A percentile compares a stretch with the other conserved stretches of the same genome.
Conservation (phyloP, 1,140 invertebrate genomes). For the Phortica variegata region DNA sequence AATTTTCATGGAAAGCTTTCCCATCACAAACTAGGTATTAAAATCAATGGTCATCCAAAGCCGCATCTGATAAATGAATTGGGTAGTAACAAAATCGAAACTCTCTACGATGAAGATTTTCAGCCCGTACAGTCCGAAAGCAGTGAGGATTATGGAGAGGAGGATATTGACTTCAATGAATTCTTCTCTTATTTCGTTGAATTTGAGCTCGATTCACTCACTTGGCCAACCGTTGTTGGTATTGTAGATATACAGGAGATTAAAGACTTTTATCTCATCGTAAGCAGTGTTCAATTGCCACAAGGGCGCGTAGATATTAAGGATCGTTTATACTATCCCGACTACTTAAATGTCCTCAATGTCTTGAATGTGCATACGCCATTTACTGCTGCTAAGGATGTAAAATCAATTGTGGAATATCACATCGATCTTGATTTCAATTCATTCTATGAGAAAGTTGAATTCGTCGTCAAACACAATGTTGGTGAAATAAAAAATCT, state of each 20-base stretch:
- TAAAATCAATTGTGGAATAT: conserved; percentile 65
- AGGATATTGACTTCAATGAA: conserved; percentile 48
- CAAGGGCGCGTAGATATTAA: conserved; percentile 60
- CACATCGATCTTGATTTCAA: conserved; percentile 60
- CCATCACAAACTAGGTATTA: conserved; percentile 63
- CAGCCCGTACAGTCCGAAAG: conserved; percentile 22
- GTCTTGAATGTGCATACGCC: conserved; percentile 66
- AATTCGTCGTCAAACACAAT: conserved; percentile 60
- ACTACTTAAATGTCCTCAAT: conserved; percentile 68
- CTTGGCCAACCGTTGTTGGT: conserved; percentile 66
- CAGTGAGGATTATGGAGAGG: conserved; percentile 33
- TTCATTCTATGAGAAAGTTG: conserved; percentile 57
- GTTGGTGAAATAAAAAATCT: conserved; percentile 52
- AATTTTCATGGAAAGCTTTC: conserved; percentile 69
- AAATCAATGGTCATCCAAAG: conserved; percentile 60
- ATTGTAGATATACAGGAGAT: conserved; percentile 63
- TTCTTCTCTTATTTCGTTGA: conserved; percentile 63
- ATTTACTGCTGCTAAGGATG: conserved; percentile 61
- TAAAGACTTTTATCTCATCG: conserved; percentile 59
- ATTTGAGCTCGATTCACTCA: conserved; percentile 64
- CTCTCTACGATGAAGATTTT: conserved; percentile 45
- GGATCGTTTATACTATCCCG: conserved; percentile 59
- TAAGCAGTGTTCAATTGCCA: conserved; percentile 58
- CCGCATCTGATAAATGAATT: conserved; percentile 53
- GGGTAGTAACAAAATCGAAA: conserved; percentile 37